Base-by-base conservation (phyloP, 2,888 invertebrate species). In the Drosophila rubida region DNA sequence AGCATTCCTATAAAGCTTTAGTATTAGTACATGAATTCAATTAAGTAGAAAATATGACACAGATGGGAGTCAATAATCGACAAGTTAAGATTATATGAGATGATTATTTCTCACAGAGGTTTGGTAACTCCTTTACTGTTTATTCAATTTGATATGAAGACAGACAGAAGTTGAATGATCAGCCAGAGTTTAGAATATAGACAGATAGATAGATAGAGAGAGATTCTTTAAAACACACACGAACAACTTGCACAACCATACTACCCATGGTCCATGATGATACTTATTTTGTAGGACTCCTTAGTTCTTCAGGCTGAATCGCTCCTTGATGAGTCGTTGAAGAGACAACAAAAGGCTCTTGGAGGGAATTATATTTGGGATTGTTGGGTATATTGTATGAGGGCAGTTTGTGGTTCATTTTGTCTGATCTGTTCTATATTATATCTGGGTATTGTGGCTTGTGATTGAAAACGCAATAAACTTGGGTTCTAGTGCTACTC, bases 251-350 rank as follows among this genome's bases (percentile, higher is more conserved):
- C 67, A 85, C 82, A 82, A 80, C 79, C 82, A 88, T 90, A 86
- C 84, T 90, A 89, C 89, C 90, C 89, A 79, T 71, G 65, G 45
- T 80, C 75, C 87, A 69, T 50, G 58, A 53, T 49, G 60, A 80
- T 88, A 80, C 87, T 80, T 71, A 80, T 37, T 16, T 23, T 49
- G 67, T 41, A 53, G 70, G 46, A 48, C 57, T 68, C 69, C 78
- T 42, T 54, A 61, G 22, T 11, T 27, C 14, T 13, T 62, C 60
- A 19, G 55, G 46, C 45, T 32, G 53, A 51, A 45, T 45, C 25
- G 44, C 41, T 64, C 64, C 66, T 72, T 53, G 63, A 45, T 53
- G 50, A 53, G 64, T 75, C 59, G 70, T 69, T 50, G 74, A 32
- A 70, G 42, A 50, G 60, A 53, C 58, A 61, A 67, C 60, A 63